Percentiles rank a stretch among this genome's conserved stretches.
Evolutionary conservation across 2,797 vertebrate species (phyloP).

Genomic region (Vultur gryphus): DNA sequence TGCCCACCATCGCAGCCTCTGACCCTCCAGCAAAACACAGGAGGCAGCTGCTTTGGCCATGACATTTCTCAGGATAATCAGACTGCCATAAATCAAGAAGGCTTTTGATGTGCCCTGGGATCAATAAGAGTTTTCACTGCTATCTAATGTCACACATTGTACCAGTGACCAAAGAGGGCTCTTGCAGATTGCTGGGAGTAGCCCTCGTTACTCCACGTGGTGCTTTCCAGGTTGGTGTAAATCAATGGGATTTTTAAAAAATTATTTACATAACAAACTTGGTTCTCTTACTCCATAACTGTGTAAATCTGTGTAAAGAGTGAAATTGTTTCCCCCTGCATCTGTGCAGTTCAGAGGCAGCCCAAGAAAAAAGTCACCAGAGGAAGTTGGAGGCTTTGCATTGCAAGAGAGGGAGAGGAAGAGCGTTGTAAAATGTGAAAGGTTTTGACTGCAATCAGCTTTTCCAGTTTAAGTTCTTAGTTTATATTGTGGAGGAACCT

Average conservation of each 20-base stretch:
- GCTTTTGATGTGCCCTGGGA: not conserved
- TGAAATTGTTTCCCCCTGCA: not conserved
- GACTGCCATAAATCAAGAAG: not conserved
- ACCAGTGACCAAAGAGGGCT: not conserved
- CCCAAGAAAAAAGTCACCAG: not conserved
- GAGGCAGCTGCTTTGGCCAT: slow-evolving; percentile 32
- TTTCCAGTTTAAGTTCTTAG: not conserved
- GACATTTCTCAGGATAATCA: not conserved
- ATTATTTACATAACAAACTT: not conserved
- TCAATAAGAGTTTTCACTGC: not conserved
- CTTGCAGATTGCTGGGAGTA: not conserved
- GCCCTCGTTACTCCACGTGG: not conserved
- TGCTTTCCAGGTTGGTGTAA: not conserved
- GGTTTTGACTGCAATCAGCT: not conserved
- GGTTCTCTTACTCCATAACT: not conserved
- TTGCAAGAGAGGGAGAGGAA: not conserved
- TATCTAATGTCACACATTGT: not conserved
- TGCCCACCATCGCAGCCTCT: not conserved
- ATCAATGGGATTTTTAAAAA: not conserved
- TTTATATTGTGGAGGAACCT: not conserved
- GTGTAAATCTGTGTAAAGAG: not conserved
- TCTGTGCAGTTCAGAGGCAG: not conserved
- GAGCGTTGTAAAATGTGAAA: not conserved
- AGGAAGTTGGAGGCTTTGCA: not conserved
- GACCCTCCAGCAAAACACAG: not conserved